Conservation (phyloP, 2,888 invertebrate species). For the Chrysodeixis includens region DNA sequence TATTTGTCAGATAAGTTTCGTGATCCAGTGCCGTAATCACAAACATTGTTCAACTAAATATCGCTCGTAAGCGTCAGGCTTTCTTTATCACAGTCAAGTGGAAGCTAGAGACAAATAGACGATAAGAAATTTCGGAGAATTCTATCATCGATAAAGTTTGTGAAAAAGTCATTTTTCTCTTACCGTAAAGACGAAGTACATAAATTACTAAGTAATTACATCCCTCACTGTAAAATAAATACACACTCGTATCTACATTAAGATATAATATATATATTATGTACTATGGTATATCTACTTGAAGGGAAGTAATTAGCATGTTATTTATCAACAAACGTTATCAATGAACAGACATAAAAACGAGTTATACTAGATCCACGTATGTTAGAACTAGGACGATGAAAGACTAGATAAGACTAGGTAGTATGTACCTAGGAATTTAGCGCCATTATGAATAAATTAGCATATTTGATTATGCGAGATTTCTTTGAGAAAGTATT, state of each 20-base stretch:
- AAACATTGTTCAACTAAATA: too few relatives aligned
- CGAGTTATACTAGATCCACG: constrained; percentile 15
- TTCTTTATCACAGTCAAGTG: too few relatives aligned
- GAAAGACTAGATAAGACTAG: constrained; percentile 16
- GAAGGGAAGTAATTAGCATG: constrained; percentile 3
- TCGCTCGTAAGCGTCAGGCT: too few relatives aligned
- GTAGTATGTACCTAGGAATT: constrained; percentile 8
- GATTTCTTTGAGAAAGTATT: constrained; percentile 1
- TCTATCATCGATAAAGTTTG: too few relatives aligned
- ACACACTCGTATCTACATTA: not conserved
- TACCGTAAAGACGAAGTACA: too few relatives aligned
- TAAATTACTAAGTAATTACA: too few relatives aligned
- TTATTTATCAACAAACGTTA: constrained; percentile 8
- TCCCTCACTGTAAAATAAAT: not conserved
- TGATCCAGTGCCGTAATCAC: too few relatives aligned
- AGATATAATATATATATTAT: too few relatives aligned
- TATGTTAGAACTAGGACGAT: constrained; percentile 10
- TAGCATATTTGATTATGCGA: constrained; percentile 8
- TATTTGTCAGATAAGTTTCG: too few relatives aligned
- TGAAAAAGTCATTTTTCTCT: too few relatives aligned
- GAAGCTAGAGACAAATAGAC: too few relatives aligned
- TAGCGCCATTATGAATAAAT: constrained; percentile 12
- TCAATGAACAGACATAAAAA: constrained; percentile 11
- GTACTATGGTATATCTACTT: not conserved
- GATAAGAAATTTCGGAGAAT: too few relatives aligned